A percentile compares a stretch with the other conserved stretches of the same genome.
Conservation (phyloP, 2,888 invertebrate species). For the Cecidostiba fungosa region DNA sequence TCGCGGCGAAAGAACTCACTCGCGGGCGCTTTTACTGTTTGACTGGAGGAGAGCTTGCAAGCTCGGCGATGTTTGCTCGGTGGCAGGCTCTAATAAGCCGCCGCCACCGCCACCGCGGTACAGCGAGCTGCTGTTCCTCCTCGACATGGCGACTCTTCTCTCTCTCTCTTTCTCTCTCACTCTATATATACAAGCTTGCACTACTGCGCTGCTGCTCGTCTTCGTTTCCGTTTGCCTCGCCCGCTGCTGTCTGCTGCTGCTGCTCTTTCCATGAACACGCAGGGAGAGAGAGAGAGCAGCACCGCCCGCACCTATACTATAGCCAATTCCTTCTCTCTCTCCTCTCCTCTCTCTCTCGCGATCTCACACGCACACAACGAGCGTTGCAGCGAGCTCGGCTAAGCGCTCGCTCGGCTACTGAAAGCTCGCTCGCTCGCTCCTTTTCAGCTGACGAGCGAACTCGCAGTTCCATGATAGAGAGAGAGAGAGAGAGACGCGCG, state of each 20-base stretch:
- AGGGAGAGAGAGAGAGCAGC: not conserved
- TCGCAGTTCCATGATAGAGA: not conserved
- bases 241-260: not conserved
- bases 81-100: not conserved
- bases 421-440: not conserved
- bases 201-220: not conserved
- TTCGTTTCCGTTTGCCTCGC: not conserved
- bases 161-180: not conserved
- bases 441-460: conserved; percentile 4
- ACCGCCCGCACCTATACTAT: not conserved
- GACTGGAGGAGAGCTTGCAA: not conserved
- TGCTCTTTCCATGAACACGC: conserved; percentile 10
- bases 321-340: not conserved
- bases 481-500: conserved; percentile 14
- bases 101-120: not conserved
- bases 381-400: conserved; percentile 9
- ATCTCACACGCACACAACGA: not conserved
- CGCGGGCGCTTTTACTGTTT: not conserved
- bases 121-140: not conserved
- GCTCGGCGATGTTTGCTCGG: not conserved
- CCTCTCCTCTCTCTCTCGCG: conserved; percentile 11
- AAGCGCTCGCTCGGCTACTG: conserved; percentile 15
- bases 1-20: not conserved
- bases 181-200: not conserved
- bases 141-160: not conserved